Evolutionary conservation across 2,113 vertebrate genomes (phyloP).

Genomic region (Morone saxatilis): DNA sequence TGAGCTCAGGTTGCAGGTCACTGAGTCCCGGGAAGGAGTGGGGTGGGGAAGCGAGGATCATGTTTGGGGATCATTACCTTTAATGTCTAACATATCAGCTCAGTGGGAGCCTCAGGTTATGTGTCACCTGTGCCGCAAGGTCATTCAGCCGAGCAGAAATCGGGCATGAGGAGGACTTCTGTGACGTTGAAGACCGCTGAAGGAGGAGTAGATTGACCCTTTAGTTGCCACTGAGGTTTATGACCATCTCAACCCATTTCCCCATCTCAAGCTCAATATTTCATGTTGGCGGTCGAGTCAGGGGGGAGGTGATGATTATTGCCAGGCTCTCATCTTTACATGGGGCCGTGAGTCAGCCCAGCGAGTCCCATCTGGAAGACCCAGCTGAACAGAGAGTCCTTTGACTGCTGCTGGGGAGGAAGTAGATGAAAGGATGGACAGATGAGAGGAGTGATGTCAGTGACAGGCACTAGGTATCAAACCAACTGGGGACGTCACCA

Average conservation of each 20-base stretch:
- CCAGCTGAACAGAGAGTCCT: constrained; percentile 64
- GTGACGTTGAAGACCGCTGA: not conserved
- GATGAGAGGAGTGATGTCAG: constrained; percentile 73
- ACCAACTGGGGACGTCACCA: not conserved
- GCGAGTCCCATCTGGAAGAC: constrained; percentile 56
- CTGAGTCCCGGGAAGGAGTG: not conserved
- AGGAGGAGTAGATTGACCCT: not conserved
- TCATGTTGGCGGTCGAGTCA: constrained; percentile 25
- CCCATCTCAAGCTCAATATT: constrained; percentile 12
- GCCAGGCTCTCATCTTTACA: not conserved
- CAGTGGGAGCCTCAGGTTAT: constrained; percentile 16
- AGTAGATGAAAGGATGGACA: constrained; percentile 48
- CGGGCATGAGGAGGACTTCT: not conserved
- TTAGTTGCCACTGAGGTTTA: not conserved
- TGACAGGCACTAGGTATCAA: constrained; percentile 59
- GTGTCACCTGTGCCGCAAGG: not conserved
- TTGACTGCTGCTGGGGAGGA: constrained; percentile 62
- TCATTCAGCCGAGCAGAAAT: not conserved
- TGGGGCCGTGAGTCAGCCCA: not conserved
- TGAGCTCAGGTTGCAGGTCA: constrained; percentile 71
- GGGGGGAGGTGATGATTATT: not conserved
- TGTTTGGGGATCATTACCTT: constrained; percentile 55
- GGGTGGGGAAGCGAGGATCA: constrained; percentile 44
- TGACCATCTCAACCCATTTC: constrained; percentile 19
- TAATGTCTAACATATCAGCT: constrained; percentile 38